Percentiles rank a stretch among this genome's conserved stretches.
Evolutionary conservation across 1,140 invertebrate genomes (phyloP).

Genomic region (Drosophila chauvacae): DNA sequence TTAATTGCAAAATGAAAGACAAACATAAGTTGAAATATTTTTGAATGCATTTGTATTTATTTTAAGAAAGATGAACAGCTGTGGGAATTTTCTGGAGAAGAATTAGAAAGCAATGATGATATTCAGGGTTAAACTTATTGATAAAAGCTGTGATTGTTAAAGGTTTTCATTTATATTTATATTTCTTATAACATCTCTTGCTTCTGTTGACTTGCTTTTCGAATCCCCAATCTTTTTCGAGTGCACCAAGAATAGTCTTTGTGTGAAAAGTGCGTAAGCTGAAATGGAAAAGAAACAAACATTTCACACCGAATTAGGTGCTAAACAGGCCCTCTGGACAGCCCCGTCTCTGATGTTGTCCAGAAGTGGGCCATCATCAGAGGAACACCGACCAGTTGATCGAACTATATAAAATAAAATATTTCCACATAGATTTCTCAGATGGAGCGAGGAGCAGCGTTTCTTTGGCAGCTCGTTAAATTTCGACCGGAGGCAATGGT

Average conservation of each 20-base stretch:
- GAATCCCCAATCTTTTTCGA: not conserved
- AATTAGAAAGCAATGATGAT: too few species aligned
- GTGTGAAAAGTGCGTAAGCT: slow-evolving; percentile 73
- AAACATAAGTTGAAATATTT: slow-evolving; percentile 1
- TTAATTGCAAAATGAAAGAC: not conserved
- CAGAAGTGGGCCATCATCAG: slow-evolving; percentile 55
- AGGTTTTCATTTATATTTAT: not conserved
- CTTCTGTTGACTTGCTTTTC: not conserved
- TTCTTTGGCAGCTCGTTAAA: slow-evolving; percentile 70
- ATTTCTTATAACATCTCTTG: not conserved
- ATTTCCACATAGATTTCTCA: slow-evolving; percentile 74
- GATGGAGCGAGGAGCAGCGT: slow-evolving; percentile 45
- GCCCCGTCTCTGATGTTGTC: slow-evolving; percentile 52
- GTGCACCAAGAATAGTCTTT: slow-evolving; percentile 32
- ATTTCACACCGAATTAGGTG: slow-evolving; percentile 68
- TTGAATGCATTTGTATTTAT: not conserved
- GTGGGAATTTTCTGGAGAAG: not conserved
- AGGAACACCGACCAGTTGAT: slow-evolving; percentile 32
- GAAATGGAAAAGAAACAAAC: slow-evolving; percentile 67
- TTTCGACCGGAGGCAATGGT: not conserved
- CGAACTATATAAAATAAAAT: slow-evolving; percentile 80
- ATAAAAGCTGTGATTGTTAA: not conserved
- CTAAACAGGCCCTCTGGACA: slow-evolving; percentile 61
- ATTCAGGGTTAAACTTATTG: too few species aligned
- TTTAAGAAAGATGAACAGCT: not conserved